Evolutionary conservation across 1,140 invertebrate species (phyloP), one percentile per base, ranked within the genome.

Genomic region (Ceratitis capitata): DNA sequence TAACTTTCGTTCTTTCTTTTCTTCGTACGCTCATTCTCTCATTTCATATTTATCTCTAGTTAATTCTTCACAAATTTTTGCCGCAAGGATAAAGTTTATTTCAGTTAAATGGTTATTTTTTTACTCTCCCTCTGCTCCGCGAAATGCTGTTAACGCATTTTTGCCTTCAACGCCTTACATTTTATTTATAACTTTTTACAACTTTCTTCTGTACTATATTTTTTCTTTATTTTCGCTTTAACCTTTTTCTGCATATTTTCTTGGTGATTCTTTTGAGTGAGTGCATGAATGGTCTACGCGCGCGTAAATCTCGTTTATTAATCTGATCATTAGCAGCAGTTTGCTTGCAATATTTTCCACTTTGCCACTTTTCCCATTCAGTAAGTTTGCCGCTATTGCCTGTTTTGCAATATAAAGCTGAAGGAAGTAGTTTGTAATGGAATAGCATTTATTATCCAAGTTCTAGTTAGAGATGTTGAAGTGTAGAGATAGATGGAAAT

Each of bases 71-170:
- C 61, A 69, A 78, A 78, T 78, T 42, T 45, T 42, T 78, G 69
- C 69, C 19, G 39, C 69, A 78, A 78, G 69, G 69, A 78, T 45
- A 78, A 78, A 78, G 69, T 78, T 78, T 78, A 78, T 78, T 78
- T 45, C n/a, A 69, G 61, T 14, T n/a, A n/a, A 5, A 32, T 69
- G 32, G 9, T n/a, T n/a, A 39, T 6, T 69, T 69, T 35, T 47
- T 45, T 23, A 78, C 26, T 45, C 32, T 23, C 3, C 29, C 23
- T 64, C 6, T n/a, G 19, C 39, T 78, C n/a, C 32, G 26, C 69
- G 10, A 23, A 19, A 78, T n/a, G n/a, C n/a, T 26, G 26, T 42
- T 78, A 78, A 78, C 39, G 35, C 39, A 39, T 74, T 74, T 74
- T 74, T 74, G 39, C 35, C 4, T 45, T 78, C 10, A 78, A 47